phyloP scores from a whole-genome alignment of 2,888 invertebrate genomes.

The Apocheima hispidaria region DNA sequence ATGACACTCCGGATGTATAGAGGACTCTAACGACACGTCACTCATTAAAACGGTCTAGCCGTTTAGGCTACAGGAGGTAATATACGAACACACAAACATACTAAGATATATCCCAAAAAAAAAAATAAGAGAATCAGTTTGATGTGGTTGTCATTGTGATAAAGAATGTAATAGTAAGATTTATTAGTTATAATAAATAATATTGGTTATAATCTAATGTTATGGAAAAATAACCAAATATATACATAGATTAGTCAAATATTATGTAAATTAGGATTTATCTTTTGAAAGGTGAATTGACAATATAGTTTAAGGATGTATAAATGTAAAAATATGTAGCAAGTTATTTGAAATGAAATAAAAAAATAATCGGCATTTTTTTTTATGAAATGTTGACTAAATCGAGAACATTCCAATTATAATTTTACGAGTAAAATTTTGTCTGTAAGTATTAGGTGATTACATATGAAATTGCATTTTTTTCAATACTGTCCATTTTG shows the following conservation, averaged over 20 bases:
- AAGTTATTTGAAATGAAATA: slow-evolving; percentile 16
- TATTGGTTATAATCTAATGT: slow-evolving; percentile 5
- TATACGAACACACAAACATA: no score
- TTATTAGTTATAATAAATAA: slow-evolving; percentile 1
- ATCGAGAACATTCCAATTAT: slow-evolving; percentile 11
- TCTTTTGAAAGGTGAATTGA: slow-evolving; percentile 51
- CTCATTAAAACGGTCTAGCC: no score
- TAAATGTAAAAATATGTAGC: slow-evolving; percentile 39
- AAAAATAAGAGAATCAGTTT: neutral
- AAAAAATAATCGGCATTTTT: neutral
- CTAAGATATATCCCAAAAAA: neutral
- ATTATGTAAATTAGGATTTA: slow-evolving; percentile 33
- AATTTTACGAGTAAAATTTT: neutral
- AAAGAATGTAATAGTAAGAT: neutral
- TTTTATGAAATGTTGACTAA: neutral
- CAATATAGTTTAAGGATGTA: slow-evolving; percentile 51
- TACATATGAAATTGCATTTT: no score
- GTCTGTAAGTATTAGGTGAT: no score
- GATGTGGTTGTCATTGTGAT: slow-evolving; percentile 2
- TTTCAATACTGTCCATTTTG: no score
- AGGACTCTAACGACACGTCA: no score
- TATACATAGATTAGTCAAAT: slow-evolving; percentile 7
- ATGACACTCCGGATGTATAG: no score
- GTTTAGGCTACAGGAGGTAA: no score
- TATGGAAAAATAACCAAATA: slow-evolving; percentile 21